These are phyloP conservation scores for Nesometra sesokonis DNA, from an alignment of 35 echinoderm and acorn worm species.

Conservation along the genomic window DNA sequence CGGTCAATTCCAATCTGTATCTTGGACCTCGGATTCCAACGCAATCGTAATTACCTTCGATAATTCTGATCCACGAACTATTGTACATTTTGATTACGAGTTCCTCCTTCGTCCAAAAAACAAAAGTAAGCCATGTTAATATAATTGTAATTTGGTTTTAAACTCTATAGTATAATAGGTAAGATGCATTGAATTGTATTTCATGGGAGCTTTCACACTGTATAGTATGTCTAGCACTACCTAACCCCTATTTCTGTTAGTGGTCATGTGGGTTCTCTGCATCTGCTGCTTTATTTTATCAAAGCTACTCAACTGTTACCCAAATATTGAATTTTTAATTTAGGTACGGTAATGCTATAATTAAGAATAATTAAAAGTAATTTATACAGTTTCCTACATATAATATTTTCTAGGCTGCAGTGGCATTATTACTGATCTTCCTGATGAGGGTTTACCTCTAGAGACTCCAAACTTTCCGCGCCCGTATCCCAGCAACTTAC, in stretches of 20 bases:
- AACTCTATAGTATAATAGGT: too few species aligned
- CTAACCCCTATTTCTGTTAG: too few species aligned
- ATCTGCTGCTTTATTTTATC: too few species aligned
- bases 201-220: too few species aligned
- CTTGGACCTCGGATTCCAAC: constrained; percentile 21
- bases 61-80: background rate
- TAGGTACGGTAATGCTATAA: too few species aligned
- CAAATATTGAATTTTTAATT: too few species aligned
- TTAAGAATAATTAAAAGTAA: too few species aligned
- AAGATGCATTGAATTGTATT: too few species aligned
- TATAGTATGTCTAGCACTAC: too few species aligned
- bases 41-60: background rate
- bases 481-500: constrained; percentile 2
- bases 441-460: background rate
- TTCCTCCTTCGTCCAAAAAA: background rate
- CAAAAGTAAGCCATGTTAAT: background rate
- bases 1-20: background rate
- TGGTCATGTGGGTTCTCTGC: too few species aligned
- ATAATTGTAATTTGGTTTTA: background rate
- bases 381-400: too few species aligned
- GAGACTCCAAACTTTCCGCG: constrained; percentile 6
- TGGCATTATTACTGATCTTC: background rate
- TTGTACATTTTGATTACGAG: background rate
- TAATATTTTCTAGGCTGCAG: background rate
- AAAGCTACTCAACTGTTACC: too few species aligned